Evolutionary conservation across 2,113 vertebrate species (phyloP), one percentile per base, ranked within the genome.

Genomic region (Macquaria australasica): DNA sequence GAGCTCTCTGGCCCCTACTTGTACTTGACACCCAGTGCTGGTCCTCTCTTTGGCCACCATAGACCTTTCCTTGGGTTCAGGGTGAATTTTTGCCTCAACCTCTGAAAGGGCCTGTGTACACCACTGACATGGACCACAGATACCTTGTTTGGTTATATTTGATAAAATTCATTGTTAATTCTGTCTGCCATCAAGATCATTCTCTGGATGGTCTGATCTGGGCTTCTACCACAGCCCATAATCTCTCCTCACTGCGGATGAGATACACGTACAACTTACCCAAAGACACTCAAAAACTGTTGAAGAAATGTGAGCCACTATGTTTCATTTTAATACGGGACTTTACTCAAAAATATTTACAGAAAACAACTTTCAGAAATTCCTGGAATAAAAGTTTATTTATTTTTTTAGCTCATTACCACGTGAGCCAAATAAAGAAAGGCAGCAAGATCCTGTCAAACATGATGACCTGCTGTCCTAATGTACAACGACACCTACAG

Each of bases 321-420:
- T 45, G 11, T 37, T 71, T 50, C 6, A 59, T 69, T 83, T 79
- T 45, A 62, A 71, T 12, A 25, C 28, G 6, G 9, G 55, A n/a
- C 60, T 86, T 83, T 62, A 72, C 14, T 73, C 21, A 79, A 66
- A 25, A 23, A 53, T 66, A 87, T 51, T 9, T 59, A 89, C 70
- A 82, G 67, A 84, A 75, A 81, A 86, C 45, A 74, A 4, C 11
- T 15, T 41, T 34, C 1, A 37, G 21, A 48, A 80, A 81, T 60
- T 58, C n/a, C 31, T 66, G 67, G 23, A 73, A 81, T 73, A 5
- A 39, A 75, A 50, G 50, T 74, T 75, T 78, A 68, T 50, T 56
- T 1, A 8, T 4, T 37, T 37, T 74, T 63, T 25, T 34, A 71
- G 55, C 41, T 84, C 70, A 25, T 70, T 50, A 45, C 3, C 53